Percentiles rank a stretch among this genome's conserved stretches.
Evolutionary conservation across 2,797 vertebrate species (phyloP).

Genomic region (Odontamblyopus lacepedii): DNA sequence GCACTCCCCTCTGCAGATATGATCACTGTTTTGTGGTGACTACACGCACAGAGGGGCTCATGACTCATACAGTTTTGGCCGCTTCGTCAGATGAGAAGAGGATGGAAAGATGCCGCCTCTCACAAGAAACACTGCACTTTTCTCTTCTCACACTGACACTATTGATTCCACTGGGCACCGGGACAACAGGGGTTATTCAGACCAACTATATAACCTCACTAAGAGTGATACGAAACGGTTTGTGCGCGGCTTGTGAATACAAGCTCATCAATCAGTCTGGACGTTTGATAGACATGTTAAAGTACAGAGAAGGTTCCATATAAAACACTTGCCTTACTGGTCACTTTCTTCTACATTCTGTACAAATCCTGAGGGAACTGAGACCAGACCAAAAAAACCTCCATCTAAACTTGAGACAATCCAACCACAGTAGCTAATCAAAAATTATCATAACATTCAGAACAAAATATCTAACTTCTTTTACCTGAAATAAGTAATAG

Average conservation of each 20-base stretch:
- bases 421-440: too few species aligned
- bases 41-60: constrained; percentile 66
- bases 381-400: too few species aligned
- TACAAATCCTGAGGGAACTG: too few species aligned
- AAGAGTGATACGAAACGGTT: constrained; percentile 27
- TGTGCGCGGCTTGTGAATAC: constrained; percentile 12
- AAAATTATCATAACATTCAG: too few species aligned
- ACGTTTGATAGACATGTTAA: constrained; percentile 14
- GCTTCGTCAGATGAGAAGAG: constrained; percentile 39
- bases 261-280: constrained; percentile 22
- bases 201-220: constrained; percentile 29
- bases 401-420: too few species aligned
- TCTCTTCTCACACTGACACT: constrained; percentile 53
- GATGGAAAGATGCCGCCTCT: constrained; percentile 49
- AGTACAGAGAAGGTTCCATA: background rate
- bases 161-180: constrained; percentile 48
- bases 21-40: constrained; percentile 56
- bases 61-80: constrained; percentile 63
- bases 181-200: constrained; percentile 49
- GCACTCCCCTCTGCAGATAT: constrained; percentile 29
- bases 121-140: constrained; percentile 50
- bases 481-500: too few species aligned
- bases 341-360: too few species aligned
- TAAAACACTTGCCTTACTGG: background rate
- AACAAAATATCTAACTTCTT: too few species aligned